These are phyloP conservation scores for Pollachius pollachius DNA, from an alignment of 2,113 vertebrate genomes.

Conservation along the genomic window DNA sequence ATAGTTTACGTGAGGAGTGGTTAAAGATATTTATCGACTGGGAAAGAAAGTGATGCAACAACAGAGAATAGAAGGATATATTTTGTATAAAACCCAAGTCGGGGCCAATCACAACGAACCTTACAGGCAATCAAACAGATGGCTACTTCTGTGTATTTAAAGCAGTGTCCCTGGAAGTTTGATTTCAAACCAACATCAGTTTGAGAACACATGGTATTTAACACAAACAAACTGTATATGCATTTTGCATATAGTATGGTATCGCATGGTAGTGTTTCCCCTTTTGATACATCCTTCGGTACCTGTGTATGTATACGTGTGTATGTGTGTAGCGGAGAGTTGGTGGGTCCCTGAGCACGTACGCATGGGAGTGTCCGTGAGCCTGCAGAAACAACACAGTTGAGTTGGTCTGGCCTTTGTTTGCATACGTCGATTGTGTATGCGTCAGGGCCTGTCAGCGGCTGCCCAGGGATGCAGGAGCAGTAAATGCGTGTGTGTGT, in stretches of 20 bases:
- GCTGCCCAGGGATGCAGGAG: neutral
- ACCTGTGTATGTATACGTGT: neutral
- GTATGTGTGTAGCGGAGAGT: neutral
- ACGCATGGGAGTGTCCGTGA: slow-evolving; percentile 38
- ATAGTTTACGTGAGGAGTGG: too few species aligned
- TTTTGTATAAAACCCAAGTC: too few species aligned
- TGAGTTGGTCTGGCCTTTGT: neutral
- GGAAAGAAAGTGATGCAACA: too few species aligned
- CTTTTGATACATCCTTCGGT: too few species aligned
- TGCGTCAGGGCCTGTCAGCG: neutral
- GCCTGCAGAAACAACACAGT: neutral
- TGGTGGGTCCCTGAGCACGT: slow-evolving; percentile 19
- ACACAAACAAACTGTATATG: neutral
- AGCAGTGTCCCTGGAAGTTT: too few species aligned
- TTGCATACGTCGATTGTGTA: neutral
- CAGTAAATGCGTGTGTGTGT: slow-evolving; percentile 36
- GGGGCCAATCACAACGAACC: slow-evolving; percentile 5
- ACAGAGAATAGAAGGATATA: too few species aligned
- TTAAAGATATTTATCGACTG: too few species aligned
- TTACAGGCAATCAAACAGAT: neutral
- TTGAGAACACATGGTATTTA: too few species aligned
- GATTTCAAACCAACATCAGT: too few species aligned
- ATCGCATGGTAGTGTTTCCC: too few species aligned
- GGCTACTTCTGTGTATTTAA: too few species aligned
- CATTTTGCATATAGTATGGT: too few species aligned